Conservation (phyloP, 2,888 invertebrate genomes). For the Eurois occulta region DNA sequence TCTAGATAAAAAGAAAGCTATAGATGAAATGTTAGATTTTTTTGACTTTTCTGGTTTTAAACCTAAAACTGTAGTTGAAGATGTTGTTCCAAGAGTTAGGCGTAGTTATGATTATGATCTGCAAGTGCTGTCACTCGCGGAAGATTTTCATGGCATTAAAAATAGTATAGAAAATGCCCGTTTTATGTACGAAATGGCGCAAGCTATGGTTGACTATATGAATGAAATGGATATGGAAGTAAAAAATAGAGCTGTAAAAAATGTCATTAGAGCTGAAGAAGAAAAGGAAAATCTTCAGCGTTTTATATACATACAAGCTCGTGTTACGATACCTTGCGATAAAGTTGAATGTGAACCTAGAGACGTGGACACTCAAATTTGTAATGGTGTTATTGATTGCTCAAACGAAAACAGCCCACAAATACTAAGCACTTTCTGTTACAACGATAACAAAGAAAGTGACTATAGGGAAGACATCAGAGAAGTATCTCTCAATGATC, state of each 20-base stretch:
- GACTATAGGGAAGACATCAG: slow-evolving; percentile 59
- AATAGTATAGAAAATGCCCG: slow-evolving; percentile 78
- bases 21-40: slow-evolving; percentile 85
- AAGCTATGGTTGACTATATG: slow-evolving; percentile 79
- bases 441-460: slow-evolving; percentile 75
- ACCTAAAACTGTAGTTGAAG: slow-evolving; percentile 59
- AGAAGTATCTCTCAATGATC: slow-evolving; percentile 76
- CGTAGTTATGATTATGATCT: slow-evolving; percentile 81
- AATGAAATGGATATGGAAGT: slow-evolving; percentile 80
- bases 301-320: slow-evolving; percentile 80
- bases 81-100: slow-evolving; percentile 71
- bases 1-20: slow-evolving; percentile 83
- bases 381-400: slow-evolving; percentile 88
- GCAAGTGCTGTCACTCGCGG: slow-evolving; percentile 73
- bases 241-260: slow-evolving; percentile 76
- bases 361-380: slow-evolving; percentile 84
- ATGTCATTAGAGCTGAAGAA: slow-evolving; percentile 80
- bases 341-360: slow-evolving; percentile 76
- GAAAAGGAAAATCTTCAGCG: slow-evolving; percentile 77
- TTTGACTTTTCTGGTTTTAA: slow-evolving; percentile 81
- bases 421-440: slow-evolving; percentile 88
- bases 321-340: slow-evolving; percentile 78
- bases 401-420: slow-evolving; percentile 82
- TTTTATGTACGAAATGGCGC: slow-evolving; percentile 76
- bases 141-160: slow-evolving; percentile 78